Conservation (phyloP, 2,113 vertebrate species). For the Rostratula benghalensis region DNA sequence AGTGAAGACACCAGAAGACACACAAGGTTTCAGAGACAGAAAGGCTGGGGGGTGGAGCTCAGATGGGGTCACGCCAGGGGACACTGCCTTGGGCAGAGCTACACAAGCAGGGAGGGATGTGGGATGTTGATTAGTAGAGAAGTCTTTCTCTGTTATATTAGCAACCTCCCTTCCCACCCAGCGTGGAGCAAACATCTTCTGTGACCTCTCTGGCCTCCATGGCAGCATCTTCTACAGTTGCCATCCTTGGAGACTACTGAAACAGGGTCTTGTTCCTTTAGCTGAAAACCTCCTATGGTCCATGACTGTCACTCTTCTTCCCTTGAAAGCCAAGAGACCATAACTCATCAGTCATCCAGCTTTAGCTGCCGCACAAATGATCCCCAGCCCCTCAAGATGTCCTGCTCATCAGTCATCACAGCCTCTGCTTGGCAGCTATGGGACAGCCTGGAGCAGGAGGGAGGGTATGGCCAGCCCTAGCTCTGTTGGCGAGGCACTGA, state of each 20-base stretch:
- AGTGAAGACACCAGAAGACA: background rate
- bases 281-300: background rate
- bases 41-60: fast-evolving
- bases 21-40: background rate
- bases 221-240: background rate
- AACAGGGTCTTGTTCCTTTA: fast-evolving
- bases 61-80: background rate
- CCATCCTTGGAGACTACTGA: background rate
- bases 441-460: background rate
- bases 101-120: fast-evolving
- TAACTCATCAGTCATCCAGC: background rate
- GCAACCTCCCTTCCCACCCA: background rate
- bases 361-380: background rate
- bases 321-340: background rate
- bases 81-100: background rate
- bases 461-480: background rate
- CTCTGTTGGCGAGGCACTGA: background rate
- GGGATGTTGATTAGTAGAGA: background rate
- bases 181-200: fast-evolving
- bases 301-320: background rate
- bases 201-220: background rate
- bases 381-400: background rate
- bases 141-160: background rate
- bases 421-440: background rate
- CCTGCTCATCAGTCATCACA: background rate